Conservation (phyloP, 35 echinoderm and acorn worm genomes). For the Apostichopus japonicus region DNA sequence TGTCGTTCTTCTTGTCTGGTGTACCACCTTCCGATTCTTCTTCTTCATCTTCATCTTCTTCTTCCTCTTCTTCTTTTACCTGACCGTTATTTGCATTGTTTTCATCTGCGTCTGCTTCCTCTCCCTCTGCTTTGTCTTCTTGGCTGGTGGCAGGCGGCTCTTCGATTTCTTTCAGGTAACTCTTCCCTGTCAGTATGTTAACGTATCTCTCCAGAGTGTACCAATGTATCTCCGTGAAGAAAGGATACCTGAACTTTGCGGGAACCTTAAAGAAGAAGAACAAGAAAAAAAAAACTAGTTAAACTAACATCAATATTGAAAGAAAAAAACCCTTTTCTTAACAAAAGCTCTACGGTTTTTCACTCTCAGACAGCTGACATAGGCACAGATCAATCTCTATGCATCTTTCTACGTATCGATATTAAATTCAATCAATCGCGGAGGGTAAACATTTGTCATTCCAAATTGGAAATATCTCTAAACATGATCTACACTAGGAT, state of each 20-base stretch:
- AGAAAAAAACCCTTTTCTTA: background rate
- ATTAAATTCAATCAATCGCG: too few species aligned
- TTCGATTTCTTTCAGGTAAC: conserved; percentile 52
- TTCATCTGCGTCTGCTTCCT: conserved; percentile 34
- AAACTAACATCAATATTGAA: too few species aligned
- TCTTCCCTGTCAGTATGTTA: conserved; percentile 71
- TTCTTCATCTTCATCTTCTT: background rate
- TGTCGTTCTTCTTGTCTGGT: conserved; percentile 14
- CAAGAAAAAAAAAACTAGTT: background rate
- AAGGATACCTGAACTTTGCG: conserved; percentile 93
- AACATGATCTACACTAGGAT: too few species aligned
- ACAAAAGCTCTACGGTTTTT: too few species aligned
- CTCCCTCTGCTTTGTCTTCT: conserved; percentile 32
- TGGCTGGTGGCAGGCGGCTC: conserved; percentile 12
- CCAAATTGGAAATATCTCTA: background rate
- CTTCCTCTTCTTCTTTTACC: conserved; percentile 23
- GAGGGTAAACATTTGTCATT: background rate
- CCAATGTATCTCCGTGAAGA: conserved; percentile 96
- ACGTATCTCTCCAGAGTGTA: conserved; percentile 89
- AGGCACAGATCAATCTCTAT: too few species aligned
- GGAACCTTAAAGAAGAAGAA: conserved; percentile 72
- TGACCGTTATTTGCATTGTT: background rate
- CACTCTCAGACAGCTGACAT: too few species aligned
- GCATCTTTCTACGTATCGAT: background rate
- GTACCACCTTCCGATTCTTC: conserved; percentile 11